phyloP scores from a whole-genome alignment of 2,113 vertebrate species.

The Alectura lathami region DNA sequence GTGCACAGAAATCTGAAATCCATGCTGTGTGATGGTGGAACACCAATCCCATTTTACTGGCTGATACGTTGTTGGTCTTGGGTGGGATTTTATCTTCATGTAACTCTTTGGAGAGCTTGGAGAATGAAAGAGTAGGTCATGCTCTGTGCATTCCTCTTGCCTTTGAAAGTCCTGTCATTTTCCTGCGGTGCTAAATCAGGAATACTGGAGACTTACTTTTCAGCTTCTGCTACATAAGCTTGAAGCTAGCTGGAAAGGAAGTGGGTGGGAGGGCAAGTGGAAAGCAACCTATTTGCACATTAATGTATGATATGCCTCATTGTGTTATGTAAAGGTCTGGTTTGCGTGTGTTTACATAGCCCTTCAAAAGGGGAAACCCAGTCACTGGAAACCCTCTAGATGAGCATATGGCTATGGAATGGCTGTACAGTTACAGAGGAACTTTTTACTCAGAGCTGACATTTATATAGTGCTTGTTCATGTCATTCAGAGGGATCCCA shows the following conservation, averaged over 20 bases:
- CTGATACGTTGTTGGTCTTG: not conserved
- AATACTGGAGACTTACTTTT: constrained; percentile 28
- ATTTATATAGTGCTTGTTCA: not conserved
- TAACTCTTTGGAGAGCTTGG: not conserved
- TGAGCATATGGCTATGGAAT: constrained; percentile 27
- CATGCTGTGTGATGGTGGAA: not conserved
- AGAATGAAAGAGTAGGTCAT: not conserved
- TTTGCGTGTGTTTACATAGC: constrained; percentile 5
- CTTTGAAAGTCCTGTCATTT: constrained; percentile 42
- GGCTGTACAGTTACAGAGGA: not conserved
- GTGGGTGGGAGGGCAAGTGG: constrained; percentile 43
- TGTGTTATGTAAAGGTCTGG: constrained; percentile 11
- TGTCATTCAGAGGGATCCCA: constrained; percentile 42
- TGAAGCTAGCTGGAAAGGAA: constrained; percentile 32
- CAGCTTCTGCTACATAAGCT: constrained; percentile 45
- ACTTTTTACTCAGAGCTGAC: constrained; percentile 45
- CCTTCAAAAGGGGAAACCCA: constrained; percentile 6
- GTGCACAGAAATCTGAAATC: not conserved
- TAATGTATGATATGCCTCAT: not conserved
- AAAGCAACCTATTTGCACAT: constrained; percentile 51
- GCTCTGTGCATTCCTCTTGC: constrained; percentile 1
- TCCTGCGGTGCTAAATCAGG: constrained; percentile 44
- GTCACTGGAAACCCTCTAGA: not conserved
- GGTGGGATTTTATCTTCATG: not conserved
- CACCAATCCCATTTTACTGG: not conserved